Percentiles rank a stretch among this genome's conserved stretches.
phyloP scores from a whole-genome alignment of 1,140 invertebrate species.

The Medauroidea extradentata region DNA sequence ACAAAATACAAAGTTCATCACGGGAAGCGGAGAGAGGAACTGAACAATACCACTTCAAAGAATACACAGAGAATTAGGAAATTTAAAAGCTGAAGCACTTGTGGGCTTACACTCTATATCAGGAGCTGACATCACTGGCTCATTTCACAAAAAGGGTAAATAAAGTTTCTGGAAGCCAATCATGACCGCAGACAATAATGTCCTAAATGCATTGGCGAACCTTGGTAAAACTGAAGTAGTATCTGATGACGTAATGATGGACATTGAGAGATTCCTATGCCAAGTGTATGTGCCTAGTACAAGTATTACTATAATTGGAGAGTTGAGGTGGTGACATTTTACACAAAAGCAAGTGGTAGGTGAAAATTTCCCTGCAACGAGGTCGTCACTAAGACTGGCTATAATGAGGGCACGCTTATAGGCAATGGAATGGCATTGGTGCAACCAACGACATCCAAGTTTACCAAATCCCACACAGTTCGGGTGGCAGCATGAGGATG shows the following conservation, averaged over 20 bases:
- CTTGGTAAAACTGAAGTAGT: neutral
- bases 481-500: too few species aligned
- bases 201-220: neutral
- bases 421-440: too few species aligned
- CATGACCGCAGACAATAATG: neutral
- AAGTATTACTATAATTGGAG: neutral
- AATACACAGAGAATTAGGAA: neutral
- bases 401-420: too few species aligned
- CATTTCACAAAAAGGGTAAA: neutral
- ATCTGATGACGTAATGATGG: neutral
- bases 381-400: conserved; percentile 2
- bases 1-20: conserved; percentile 2
- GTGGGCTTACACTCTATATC: neutral
- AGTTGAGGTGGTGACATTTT: conserved; percentile 8
- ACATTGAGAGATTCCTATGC: neutral
- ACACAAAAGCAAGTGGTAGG: conserved; percentile 1
- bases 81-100: conserved; percentile 1
- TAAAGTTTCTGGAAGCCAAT: neutral
- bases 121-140: neutral
- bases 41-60: neutral
- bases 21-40: neutral
- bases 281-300: conserved; percentile 4
- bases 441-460: too few species aligned
- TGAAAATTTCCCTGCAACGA: conserved; percentile 3
- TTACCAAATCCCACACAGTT: too few species aligned